phyloP scores from a whole-genome alignment of 2,797 vertebrate species.

The Pangasius larnaudii region DNA sequence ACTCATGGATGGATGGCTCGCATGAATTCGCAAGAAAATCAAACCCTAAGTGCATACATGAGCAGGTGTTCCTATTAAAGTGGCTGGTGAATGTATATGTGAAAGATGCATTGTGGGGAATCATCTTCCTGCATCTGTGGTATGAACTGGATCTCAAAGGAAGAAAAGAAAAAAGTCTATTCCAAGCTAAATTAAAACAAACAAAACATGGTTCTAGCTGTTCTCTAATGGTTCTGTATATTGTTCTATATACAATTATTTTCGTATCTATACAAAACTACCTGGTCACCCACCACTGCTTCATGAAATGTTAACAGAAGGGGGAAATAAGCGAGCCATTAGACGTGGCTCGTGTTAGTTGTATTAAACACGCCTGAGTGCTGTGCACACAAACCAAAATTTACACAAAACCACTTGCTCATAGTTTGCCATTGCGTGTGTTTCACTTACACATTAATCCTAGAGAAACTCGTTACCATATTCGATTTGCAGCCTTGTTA shows the following conservation, averaged over 20 bases:
- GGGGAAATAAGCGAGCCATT: not conserved
- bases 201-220: not conserved
- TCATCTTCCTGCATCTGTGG: not conserved
- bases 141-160: not conserved
- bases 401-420: not conserved
- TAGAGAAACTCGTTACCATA: conserved; percentile 45
- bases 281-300: not conserved
- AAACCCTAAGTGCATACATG: not conserved
- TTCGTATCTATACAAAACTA: not conserved
- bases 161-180: not conserved
- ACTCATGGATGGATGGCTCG: too few species aligned
- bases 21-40: not conserved
- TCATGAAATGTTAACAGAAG: conserved; percentile 20
- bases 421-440: conserved; percentile 7
- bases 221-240: too few species aligned
- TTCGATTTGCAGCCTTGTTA: conserved; percentile 51
- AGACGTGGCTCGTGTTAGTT: not conserved
- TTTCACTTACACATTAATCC: conserved; percentile 39
- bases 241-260: not conserved
- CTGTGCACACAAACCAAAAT: not conserved
- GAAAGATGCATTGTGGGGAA: not conserved
- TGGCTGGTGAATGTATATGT: not conserved
- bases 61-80: too few species aligned
- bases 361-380: not conserved
- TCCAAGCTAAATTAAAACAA: not conserved